phyloP scores from a whole-genome alignment of 2,113 vertebrate genomes.

The Bubo bubo region DNA sequence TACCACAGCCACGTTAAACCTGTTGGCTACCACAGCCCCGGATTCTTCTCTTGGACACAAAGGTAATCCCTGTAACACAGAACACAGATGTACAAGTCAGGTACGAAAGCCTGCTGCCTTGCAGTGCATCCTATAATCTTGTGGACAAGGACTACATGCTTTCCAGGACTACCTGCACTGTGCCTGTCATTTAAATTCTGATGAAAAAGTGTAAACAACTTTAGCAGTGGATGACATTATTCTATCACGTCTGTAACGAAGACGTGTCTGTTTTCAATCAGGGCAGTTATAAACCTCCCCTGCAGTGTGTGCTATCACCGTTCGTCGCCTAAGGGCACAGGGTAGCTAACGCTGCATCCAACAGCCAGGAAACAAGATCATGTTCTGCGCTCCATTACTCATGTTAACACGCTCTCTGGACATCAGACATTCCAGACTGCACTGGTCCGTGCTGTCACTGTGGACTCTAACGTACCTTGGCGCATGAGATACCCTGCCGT shows the following conservation, averaged over 20 bases:
- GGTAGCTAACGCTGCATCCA: constrained; percentile 10
- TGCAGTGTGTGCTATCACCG: not conserved
- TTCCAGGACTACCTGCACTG: not conserved
- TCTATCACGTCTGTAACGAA: constrained; percentile 50
- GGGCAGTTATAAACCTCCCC: constrained; percentile 44
- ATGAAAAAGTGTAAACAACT: not conserved
- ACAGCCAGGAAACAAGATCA: not conserved
- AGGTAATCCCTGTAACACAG: not conserved
- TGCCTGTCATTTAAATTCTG: not conserved
- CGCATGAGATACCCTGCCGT: not conserved
- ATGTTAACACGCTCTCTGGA: not conserved
- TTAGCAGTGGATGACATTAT: constrained; percentile 29
- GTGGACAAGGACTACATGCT: not conserved
- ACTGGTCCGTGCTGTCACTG: not conserved
- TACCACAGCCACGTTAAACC: not conserved
- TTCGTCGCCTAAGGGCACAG: not conserved
- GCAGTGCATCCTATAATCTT: not conserved
- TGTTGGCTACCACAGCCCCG: not conserved
- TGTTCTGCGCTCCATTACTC: constrained; percentile 23
- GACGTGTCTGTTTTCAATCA: constrained; percentile 64
- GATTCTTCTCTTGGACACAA: not conserved
- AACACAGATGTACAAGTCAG: not conserved
- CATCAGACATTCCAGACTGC: not conserved
- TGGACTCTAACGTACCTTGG: not conserved
- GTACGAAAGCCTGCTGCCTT: not conserved